Conservation (phyloP, 2,888 invertebrate species). For the Dioctria linearis region DNA sequence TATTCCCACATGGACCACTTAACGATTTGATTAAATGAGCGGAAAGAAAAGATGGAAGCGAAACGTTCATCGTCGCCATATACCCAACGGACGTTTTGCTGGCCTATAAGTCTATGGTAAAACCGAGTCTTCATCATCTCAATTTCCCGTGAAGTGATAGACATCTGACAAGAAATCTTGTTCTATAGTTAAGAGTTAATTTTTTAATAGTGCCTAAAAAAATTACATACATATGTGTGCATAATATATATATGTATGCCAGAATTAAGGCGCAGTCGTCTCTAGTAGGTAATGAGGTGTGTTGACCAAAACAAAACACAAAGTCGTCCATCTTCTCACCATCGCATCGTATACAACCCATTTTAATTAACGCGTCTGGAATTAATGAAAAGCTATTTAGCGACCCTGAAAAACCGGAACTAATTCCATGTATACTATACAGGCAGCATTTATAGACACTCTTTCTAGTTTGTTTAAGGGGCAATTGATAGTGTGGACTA, state of each 20-base stretch:
- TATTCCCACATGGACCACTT: slow-evolving; percentile 56
- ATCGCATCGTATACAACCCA: slow-evolving; percentile 28
- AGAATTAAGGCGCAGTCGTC: not conserved
- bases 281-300: slow-evolving; percentile 36
- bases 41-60: slow-evolving; percentile 50
- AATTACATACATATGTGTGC: no score
- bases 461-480: not conserved
- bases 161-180: slow-evolving; percentile 7
- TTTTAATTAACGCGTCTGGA: slow-evolving; percentile 42
- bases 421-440: slow-evolving; percentile 26
- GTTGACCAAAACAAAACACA: not conserved
- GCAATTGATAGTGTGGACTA: not conserved
- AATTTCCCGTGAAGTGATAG: not conserved
- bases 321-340: not conserved
- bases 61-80: not conserved
- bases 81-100: no score
- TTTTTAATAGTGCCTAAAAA: slow-evolving; percentile 19
- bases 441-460: no score
- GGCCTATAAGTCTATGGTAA: no score
- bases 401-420: slow-evolving; percentile 47
- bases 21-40: slow-evolving; percentile 54
- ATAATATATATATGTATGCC: no score
- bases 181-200: slow-evolving; percentile 39
- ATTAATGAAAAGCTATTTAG: slow-evolving; percentile 48
- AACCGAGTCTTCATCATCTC: no score